Evolutionary conservation across 2,888 invertebrate species (phyloP), one percentile per base, ranked within the genome.

Genomic region (Chrysodeixis includens): DNA sequence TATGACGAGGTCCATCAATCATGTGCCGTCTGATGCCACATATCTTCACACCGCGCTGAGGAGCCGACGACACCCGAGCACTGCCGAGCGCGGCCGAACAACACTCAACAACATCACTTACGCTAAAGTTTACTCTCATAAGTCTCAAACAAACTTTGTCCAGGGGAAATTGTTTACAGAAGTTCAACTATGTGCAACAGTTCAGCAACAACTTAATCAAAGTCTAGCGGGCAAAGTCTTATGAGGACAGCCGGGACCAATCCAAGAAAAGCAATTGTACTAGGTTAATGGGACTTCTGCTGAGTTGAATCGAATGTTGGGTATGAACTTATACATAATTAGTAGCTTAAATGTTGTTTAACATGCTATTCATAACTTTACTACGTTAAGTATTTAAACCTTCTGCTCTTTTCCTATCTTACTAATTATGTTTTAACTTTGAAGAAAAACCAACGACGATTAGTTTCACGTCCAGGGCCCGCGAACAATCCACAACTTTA

Each of bases 381-480:
- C n/a, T n/a, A n/a, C n/a, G n/a, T n/a, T n/a, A n/a, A n/a, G n/a
- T n/a, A n/a, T n/a, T n/a, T 5, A 8, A 26, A 4, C 30, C 56
- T 65, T 62, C 70, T 70, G 46, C 12, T 12, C 20, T 1, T 52
- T 12, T 7, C 10, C 8, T 60, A 60, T 54, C 18, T 22, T 8
- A 30, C 55, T 18, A 16, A 51, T 20, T 32, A 18, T 12, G 20
- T 18, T 16, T 6, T 18, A 52, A 59, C 18, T 52, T 44, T 30
- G 20, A 61, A 72, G 30, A 75, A 72, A 72, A 75, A 66, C 72
- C 52, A 46, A 62, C 51, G 8, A 64, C 72, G 69, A 77, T 77
- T 74, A 76, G 66, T 61, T 51, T 63, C 32, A 62, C 66, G 62
- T 76, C 22, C 69, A 66, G 55, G 60, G 40, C 59, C 52, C 46